These are phyloP conservation scores for Xiphophorus maculatus DNA, from an alignment of 2,113 vertebrate species.

Conservation along the genomic window DNA sequence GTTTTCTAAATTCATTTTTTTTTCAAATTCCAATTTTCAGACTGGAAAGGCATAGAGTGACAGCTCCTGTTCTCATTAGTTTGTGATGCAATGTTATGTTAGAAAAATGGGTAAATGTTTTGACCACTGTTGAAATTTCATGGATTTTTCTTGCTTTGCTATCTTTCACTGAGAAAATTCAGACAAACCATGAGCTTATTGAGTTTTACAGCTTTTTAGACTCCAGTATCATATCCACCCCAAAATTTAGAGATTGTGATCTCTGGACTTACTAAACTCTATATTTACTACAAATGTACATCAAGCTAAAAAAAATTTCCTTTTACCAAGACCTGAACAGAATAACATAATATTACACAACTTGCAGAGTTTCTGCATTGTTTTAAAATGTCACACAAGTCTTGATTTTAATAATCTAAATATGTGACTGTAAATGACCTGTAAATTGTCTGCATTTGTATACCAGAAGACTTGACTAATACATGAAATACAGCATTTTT, in stretches of 20 bases:
- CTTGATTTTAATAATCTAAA: no score
- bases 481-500: neutral
- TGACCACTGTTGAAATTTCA: constrained; percentile 6
- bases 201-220: constrained; percentile 11
- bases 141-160: constrained; percentile 16
- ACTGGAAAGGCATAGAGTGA: neutral
- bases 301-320: constrained; percentile 15
- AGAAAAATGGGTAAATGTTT: neutral
- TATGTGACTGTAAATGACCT: no score
- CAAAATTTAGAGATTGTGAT: constrained; percentile 38
- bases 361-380: no score
- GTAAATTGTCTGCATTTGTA: no score
- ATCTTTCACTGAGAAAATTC: neutral
- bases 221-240: constrained; percentile 19
- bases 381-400: no score
- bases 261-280: constrained; percentile 32
- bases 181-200: constrained; percentile 32
- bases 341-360: no score
- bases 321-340: no score
- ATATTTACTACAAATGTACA: constrained; percentile 26
- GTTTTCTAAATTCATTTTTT: constrained; percentile 8
- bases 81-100: constrained; percentile 4
- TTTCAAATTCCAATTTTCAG: constrained; percentile 14
- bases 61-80: constrained; percentile 5
- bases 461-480: no score